Base-by-base conservation (phyloP, 1,140 invertebrate species). In the Drosophila kepulauana region DNA sequence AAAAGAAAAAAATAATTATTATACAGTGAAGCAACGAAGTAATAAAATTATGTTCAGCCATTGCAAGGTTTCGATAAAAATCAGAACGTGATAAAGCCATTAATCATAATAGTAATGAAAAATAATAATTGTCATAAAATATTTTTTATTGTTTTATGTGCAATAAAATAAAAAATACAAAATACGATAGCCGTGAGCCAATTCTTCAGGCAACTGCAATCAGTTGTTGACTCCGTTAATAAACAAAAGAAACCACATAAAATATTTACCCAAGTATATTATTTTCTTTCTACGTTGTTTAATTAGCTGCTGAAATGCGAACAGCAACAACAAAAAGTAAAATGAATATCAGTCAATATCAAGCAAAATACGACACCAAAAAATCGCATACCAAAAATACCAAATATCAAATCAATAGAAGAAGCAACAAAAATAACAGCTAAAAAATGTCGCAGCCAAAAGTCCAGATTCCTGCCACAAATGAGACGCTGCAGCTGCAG, bases 301-400 rank as follows among this genome's bases (percentile, higher is more conserved):
- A 79, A 82, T 79, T 76, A 87, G 82, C 65, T 70, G 43, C 25
- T 67, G 54, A 38, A 67, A 58, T 8, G 56, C 45, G 20, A 54
- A 15, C 16, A n/a, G 28, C 7, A 43, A 43, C 64, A 66, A 28
- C 20, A 67, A 66, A 25, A 65, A 74, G 68, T 38, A 71, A 65
- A 64, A 75, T 75, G 68, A 20, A 45, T 67, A 67, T 67, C 64
- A 10, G 54, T 64, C 45, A 51, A 78, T 35, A 65, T 28, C 20
- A 49, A 30, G 58, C 28, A 70, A 59, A 68, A 56, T 38, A 85
- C 20, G 20, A 25, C 61, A 72, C 70, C 79, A 87, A 79, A 73
- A 73, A 76, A 69, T 65, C 49, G 57, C 41, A 68, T 57, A 62
- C 75, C 72, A 86, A 82, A 87, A 66, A 78, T 80, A 80, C 35